These are phyloP conservation scores for Branchinecta lynchi DNA, from an alignment of 1,140 invertebrate species.

Conservation along the genomic window DNA sequence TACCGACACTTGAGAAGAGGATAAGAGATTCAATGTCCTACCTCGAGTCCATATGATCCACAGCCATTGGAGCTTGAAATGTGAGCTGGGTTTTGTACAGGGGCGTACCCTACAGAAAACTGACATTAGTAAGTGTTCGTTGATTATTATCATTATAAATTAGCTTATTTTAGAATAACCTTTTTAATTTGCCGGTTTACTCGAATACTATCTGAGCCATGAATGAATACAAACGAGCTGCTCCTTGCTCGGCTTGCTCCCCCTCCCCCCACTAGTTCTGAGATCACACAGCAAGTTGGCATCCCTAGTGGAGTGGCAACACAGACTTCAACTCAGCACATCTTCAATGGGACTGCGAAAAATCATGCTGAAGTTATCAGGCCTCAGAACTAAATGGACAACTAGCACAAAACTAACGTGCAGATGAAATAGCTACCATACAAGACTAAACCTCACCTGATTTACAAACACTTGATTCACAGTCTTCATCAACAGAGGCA, in stretches of 20 bases:
- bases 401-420: slow-evolving; percentile 19
- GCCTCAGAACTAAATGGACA: slow-evolving; percentile 7
- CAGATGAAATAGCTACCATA: slow-evolving; percentile 14
- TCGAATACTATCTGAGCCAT: not conserved
- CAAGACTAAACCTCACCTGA: slow-evolving; percentile 35
- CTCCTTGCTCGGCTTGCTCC: too few species aligned
- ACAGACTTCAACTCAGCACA: not conserved
- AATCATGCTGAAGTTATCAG: slow-evolving; percentile 1
- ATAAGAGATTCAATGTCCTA: slow-evolving; percentile 22
- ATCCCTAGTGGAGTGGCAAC: not conserved
- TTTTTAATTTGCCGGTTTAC: slow-evolving; percentile 14
- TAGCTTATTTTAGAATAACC: slow-evolving; percentile 12
- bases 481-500: slow-evolving; percentile 64
- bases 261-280: not conserved
- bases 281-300: not conserved
- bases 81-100: slow-evolving; percentile 44
- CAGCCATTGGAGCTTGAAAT: slow-evolving; percentile 59
- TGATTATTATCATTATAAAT: not conserved
- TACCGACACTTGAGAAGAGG: not conserved
- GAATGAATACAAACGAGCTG: not conserved
- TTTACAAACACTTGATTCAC: slow-evolving; percentile 50
- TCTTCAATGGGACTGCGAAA: not conserved
- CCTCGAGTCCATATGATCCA: slow-evolving; percentile 46
- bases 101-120: slow-evolving; percentile 45
- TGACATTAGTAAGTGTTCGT: not conserved